Evolutionary conservation across 2,113 vertebrate species (phyloP).

Genomic region (Rhegmatorhina hoffmannsi): DNA sequence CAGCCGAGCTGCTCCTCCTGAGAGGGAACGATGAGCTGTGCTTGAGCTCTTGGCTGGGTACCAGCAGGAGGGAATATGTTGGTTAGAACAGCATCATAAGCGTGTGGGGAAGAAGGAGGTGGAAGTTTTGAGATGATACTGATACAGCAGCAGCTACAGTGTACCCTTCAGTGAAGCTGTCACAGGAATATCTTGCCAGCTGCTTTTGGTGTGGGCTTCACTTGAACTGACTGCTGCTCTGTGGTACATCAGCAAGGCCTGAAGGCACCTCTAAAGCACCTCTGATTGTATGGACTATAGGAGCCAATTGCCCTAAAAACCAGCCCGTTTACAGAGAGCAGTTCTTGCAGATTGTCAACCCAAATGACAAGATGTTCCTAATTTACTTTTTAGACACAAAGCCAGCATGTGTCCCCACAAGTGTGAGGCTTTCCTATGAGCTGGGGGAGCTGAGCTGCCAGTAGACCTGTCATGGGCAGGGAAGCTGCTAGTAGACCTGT

Average conservation of each 20-base stretch:
- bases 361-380: background rate
- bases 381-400: background rate
- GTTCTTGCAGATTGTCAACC: background rate
- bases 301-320: background rate
- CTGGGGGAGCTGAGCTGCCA: background rate
- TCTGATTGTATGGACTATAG: background rate
- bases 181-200: background rate
- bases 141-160: background rate
- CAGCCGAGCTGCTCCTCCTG: background rate
- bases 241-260: background rate
- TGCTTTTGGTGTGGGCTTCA: background rate
- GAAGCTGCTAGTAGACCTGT: too few relatives aligned
- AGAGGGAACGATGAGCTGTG: background rate
- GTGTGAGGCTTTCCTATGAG: background rate
- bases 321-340: background rate
- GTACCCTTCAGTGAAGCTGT: background rate
- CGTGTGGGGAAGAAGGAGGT: conserved; percentile 29
- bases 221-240: background rate
- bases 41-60: conserved; percentile 13
- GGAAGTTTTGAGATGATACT: conserved; percentile 16
- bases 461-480: background rate
- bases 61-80: conserved; percentile 11
- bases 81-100: background rate
- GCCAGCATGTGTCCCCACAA: background rate
- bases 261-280: background rate